A percentile compares a stretch with the other conserved stretches of the same genome.
Conservation (phyloP, 1,140 invertebrate species). For the Bradynema listronoti region DNA sequence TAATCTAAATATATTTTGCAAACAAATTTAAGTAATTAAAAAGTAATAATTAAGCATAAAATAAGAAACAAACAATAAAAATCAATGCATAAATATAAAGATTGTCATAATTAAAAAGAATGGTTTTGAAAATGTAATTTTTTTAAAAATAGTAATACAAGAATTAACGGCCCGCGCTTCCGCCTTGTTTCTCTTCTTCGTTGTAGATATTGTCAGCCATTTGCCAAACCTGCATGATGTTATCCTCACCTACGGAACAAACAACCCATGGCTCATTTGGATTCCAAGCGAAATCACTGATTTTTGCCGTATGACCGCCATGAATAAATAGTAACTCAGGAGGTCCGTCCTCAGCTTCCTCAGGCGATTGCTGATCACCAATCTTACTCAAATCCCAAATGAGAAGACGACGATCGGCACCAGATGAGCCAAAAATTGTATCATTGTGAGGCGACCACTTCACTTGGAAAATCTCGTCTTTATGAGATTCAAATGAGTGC, state of each 20-base stretch:
- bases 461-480: conserved; percentile 96
- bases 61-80: background rate
- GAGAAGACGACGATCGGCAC: conserved; percentile 82
- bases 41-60: too few species aligned
- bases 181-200: conserved; percentile 67
- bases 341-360: conserved; percentile 97
- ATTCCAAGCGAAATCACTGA: conserved; percentile 99
- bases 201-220: conserved; percentile 99
- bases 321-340: conserved; percentile 83
- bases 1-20: too few species aligned
- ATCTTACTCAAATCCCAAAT: conserved; percentile 98
- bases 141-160: background rate
- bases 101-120: background rate
- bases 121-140: too few species aligned
- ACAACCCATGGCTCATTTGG: conserved; percentile 99
- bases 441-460: conserved; percentile 74
- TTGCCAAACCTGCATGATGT: conserved; percentile 99
- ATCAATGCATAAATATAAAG: background rate
- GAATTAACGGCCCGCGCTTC: background rate
- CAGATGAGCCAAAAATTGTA: conserved; percentile 93
- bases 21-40: too few species aligned
- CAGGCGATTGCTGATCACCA: conserved; percentile 91
- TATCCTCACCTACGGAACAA: conserved; percentile 98
- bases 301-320: conserved; percentile 85
- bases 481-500: conserved; percentile 94